A percentile compares a stretch with the other conserved stretches of the same genome.
phyloP scores from a whole-genome alignment of 1,140 invertebrate genomes.

The Cherax destructor region DNA sequence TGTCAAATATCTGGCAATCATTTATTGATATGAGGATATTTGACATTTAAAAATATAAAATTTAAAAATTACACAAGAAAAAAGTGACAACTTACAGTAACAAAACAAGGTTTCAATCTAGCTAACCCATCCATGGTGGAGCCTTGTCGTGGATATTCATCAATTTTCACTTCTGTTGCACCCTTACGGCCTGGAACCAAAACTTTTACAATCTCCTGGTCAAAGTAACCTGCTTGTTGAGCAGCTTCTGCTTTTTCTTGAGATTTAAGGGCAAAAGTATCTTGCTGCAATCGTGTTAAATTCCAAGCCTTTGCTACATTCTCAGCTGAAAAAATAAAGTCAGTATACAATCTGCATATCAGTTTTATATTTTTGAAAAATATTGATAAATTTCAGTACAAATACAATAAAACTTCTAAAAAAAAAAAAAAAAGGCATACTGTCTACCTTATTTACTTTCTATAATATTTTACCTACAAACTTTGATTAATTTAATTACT shows the following conservation, averaged over 20 bases:
- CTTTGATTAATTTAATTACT: too few species aligned
- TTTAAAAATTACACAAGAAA: not conserved
- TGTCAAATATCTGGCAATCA: too few species aligned
- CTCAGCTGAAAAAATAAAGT: conserved; percentile 77
- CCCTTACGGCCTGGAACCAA: conserved; percentile 77
- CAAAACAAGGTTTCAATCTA: conserved; percentile 82
- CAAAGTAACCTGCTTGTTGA: conserved; percentile 81
- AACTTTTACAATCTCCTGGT: conserved; percentile 84
- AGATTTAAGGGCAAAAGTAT: conserved; percentile 84
- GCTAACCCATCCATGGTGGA: conserved; percentile 80
- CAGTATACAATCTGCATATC: too few species aligned
- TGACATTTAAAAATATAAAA: too few species aligned
- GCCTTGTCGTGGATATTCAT: conserved; percentile 83
- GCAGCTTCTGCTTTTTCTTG: conserved; percentile 83
- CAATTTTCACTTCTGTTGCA: conserved; percentile 77
- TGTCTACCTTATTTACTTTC: too few species aligned
- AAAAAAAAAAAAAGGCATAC: too few species aligned
- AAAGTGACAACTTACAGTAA: conserved; percentile 76
- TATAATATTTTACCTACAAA: too few species aligned
- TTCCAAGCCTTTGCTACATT: conserved; percentile 85
- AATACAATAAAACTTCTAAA: too few species aligned
- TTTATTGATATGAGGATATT: too few species aligned
- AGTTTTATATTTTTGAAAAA: too few species aligned
- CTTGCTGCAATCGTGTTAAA: conserved; percentile 85
- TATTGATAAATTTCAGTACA: too few species aligned